Percentiles rank a stretch among this genome's conserved stretches.
Evolutionary conservation across 2,797 vertebrate genomes (phyloP).

Genomic region (Sebastiscus tertius): DNA sequence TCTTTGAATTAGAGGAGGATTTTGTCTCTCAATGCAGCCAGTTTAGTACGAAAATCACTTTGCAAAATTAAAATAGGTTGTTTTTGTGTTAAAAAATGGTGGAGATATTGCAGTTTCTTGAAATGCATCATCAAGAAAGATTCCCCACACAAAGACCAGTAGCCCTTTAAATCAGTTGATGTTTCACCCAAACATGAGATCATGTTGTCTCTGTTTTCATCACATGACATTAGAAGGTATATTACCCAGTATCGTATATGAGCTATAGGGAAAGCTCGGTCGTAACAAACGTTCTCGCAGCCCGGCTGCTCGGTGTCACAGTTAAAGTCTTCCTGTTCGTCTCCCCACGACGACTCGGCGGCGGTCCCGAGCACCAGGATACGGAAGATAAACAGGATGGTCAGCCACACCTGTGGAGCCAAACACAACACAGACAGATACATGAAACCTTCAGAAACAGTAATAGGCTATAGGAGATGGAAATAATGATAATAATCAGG

Average conservation of each 20-base stretch:
- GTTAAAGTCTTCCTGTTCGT: constrained; percentile 95
- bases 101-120: too few species aligned
- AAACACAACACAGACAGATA: not conserved
- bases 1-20: not conserved
- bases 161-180: not conserved
- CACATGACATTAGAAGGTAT: not conserved
- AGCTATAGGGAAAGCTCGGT: constrained; percentile 95
- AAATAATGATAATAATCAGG: not conserved
- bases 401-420: constrained; percentile 88
- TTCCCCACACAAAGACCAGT: not conserved
- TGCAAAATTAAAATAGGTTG: too few species aligned
- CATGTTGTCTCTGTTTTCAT: not conserved
- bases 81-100: too few species aligned
- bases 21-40: not conserved
- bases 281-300: constrained; percentile 96
- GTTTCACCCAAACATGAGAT: not conserved
- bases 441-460: not conserved
- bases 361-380: constrained; percentile 97
- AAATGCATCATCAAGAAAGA: not conserved
- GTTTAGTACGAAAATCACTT: not conserved
- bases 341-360: constrained; percentile 96
- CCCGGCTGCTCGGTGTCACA: constrained; percentile 94
- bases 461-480: too few species aligned
- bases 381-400: constrained; percentile 96
- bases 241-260: constrained; percentile 89